Evolutionary conservation across 2,888 invertebrate species (phyloP).

Genomic region (Pristionchus arcanus): DNA sequence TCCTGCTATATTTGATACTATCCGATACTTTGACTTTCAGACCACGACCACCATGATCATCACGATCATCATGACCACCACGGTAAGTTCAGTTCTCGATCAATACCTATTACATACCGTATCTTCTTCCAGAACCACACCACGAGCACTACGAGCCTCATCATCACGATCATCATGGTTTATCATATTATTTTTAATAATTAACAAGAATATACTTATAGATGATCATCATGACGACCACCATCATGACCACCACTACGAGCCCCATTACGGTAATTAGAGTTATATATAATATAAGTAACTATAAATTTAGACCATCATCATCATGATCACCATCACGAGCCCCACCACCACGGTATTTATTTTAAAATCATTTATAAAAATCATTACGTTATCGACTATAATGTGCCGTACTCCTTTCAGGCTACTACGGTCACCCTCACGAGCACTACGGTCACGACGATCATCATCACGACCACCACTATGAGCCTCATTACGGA

Average conservation of each 20-base stretch:
- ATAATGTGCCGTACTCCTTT: too few species aligned
- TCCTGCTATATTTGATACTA: too few species aligned
- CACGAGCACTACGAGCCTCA: slow-evolving; percentile 45
- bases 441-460: slow-evolving; percentile 46
- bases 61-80: slow-evolving; percentile 48
- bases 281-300: background rate
- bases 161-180: slow-evolving; percentile 54
- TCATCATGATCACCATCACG: slow-evolving; percentile 49
- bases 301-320: background rate
- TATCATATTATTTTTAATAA: background rate
- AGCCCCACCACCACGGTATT: slow-evolving; percentile 47
- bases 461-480: slow-evolving; percentile 35
- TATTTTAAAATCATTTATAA: background rate
- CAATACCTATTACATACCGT: background rate
- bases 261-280: background rate
- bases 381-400: background rate
- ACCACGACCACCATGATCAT: slow-evolving; percentile 46
- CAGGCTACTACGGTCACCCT: slow-evolving; percentile 28
- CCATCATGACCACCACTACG: slow-evolving; percentile 38
- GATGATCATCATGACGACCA: slow-evolving; percentile 45
- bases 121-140: background rate
- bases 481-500: slow-evolving; percentile 40
- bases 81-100: background rate
- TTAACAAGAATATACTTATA: background rate
- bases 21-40: slow-evolving; percentile 1